Evolutionary conservation across 2,113 vertebrate species (phyloP), one percentile per base, ranked within the genome.

Genomic region (Scartelaos histophorus): DNA sequence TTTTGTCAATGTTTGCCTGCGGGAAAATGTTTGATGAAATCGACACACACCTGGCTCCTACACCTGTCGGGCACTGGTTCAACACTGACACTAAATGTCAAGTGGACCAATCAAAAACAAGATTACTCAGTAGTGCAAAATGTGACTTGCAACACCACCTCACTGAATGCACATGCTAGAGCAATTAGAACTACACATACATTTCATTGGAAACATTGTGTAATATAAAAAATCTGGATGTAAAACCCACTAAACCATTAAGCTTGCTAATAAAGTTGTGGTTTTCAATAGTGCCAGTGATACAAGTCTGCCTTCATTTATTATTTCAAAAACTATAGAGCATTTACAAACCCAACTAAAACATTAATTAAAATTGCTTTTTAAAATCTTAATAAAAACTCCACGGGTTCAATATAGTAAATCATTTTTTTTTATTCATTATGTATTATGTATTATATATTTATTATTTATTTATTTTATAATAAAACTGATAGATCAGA

Each of bases 81-180:
- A 84, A 81, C 70, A 70, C 35, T 64, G 74, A 73, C 69, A 74
- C 25, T 22, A 38, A 75, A 74, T 76, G 76, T 82, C 76, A 73
- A 80, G 60, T 66, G 38, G 49, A 75, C 24, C 13, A 56, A 67
- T 64, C 34, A 35, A 35, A 38, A 38, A n/a, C 58, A 60, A 38
- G 25, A 64, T 11, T 35, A 17, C 29, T 64, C 17, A 64, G 35
- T 7, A 19, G 60, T 35, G 16, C 34, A 11, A 64, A 64, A 64
- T 43, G 34, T 11, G 61, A 43, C 29, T n/a, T 3, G 17, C 17
- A 19, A 43, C 34, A 10, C 35, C 29, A 64, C 15, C 10, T 29
- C 25, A 34, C 17, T 64, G 34, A 64, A 62, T 35, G 60, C 13
- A 17, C 3, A 15, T 5, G 29, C 13, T 13, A 24, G 2, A 64